Evolutionary conservation across 2,888 invertebrate genomes (phyloP).

Genomic region (Heliothis peltigera): DNA sequence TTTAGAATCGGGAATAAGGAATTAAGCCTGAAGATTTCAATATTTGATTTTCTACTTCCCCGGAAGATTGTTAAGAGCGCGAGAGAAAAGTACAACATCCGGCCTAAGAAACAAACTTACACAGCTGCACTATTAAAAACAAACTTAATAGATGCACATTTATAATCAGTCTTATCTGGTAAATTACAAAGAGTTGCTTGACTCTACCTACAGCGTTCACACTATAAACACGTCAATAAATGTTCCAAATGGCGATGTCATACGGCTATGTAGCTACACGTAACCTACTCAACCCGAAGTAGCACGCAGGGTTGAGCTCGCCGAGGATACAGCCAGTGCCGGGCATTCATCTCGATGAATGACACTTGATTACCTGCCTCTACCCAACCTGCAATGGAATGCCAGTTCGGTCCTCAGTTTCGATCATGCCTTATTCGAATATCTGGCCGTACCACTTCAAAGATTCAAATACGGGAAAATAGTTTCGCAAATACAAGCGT

Average conservation of each 20-base stretch:
- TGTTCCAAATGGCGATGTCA: slow-evolving; percentile 1
- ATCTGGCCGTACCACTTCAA: slow-evolving; percentile 10
- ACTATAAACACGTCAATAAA: slow-evolving; percentile 1
- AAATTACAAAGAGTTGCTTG: no score
- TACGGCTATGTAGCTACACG: slow-evolving; percentile 7
- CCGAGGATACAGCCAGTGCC: slow-evolving; percentile 32
- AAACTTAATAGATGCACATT: no score
- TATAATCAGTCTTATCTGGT: no score
- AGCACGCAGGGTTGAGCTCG: slow-evolving; percentile 11
- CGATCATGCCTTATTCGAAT: slow-evolving; percentile 28
- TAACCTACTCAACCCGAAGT: slow-evolving; percentile 13
- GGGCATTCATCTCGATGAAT: slow-evolving; percentile 50
- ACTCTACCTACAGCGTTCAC: neutral
- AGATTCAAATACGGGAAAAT: slow-evolving; percentile 15
- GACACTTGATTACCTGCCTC: slow-evolving; percentile 51
- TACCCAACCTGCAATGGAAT: slow-evolving; percentile 39
- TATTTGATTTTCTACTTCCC: slow-evolving; percentile 6
- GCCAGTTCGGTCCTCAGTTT: slow-evolving; percentile 36
- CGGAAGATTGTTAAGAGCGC: neutral
- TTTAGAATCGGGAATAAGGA: slow-evolving; percentile 4
- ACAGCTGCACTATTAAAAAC: neutral
- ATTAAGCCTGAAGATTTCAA: slow-evolving; percentile 6
- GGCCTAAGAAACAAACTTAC: neutral
- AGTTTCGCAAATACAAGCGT: slow-evolving; percentile 12
- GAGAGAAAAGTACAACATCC: slow-evolving; percentile 2